A percentile compares a stretch with the other conserved stretches of the same genome.
These are phyloP conservation scores for Maniola jurtina DNA, from an alignment of 1,140 invertebrate species.

Conservation along the genomic window DNA sequence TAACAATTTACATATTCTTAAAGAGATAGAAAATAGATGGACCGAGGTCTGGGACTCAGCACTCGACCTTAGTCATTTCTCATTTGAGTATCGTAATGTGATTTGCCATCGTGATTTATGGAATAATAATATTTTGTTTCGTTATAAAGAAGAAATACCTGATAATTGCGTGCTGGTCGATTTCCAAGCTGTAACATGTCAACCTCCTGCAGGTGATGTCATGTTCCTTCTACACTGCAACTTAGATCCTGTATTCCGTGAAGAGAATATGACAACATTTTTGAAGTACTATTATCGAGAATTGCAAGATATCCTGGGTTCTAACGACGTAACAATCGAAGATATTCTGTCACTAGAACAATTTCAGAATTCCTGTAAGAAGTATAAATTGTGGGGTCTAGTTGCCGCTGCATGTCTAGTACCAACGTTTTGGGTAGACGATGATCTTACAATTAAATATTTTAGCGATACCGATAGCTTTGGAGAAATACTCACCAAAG, in stretches of 20 bases:
- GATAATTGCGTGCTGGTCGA: slow-evolving; percentile 80
- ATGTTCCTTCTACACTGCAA: slow-evolving; percentile 65
- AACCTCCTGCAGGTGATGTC: slow-evolving; percentile 80
- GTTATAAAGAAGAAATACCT: slow-evolving; percentile 65
- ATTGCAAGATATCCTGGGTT: slow-evolving; percentile 58
- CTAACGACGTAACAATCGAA: slow-evolving; percentile 56
- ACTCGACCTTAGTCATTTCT: slow-evolving; percentile 43
- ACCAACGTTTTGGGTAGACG: slow-evolving; percentile 61
- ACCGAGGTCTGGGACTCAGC: slow-evolving; percentile 46
- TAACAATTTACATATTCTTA: slow-evolving; percentile 32
- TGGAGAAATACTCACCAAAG: slow-evolving; percentile 50
- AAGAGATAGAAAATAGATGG: slow-evolving; percentile 54
- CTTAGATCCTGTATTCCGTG: slow-evolving; percentile 55
- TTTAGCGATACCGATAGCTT: slow-evolving; percentile 54
- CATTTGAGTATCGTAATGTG: slow-evolving; percentile 71
- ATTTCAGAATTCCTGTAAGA: slow-evolving; percentile 65
- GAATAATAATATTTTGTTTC: slow-evolving; percentile 82
- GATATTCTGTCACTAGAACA: slow-evolving; percentile 56
- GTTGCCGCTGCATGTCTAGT: slow-evolving; percentile 56
- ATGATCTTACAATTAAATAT: slow-evolving; percentile 48
- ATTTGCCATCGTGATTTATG: slow-evolving; percentile 82
- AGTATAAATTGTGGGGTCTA: slow-evolving; percentile 57
- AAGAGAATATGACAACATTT: slow-evolving; percentile 64
- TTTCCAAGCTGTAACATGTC: slow-evolving; percentile 79
- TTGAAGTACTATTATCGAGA: slow-evolving; percentile 75